phyloP scores from a whole-genome alignment of 2,797 vertebrate species.

The Melanotaenia nigrans region DNA sequence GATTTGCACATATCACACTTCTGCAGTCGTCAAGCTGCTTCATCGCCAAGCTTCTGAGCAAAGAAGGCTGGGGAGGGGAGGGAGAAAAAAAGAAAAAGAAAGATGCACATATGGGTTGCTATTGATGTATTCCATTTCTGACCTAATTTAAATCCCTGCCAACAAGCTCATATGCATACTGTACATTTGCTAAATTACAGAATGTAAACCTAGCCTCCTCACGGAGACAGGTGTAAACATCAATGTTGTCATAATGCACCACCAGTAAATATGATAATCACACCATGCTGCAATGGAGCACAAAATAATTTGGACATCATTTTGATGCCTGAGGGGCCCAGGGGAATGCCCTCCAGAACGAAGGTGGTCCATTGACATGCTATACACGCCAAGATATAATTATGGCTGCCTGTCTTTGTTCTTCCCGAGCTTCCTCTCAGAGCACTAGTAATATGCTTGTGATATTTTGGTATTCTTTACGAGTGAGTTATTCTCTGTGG shows the following conservation, averaged over 20 bases:
- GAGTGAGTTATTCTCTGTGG: conserved; percentile 79
- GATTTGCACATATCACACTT: conserved; percentile 88
- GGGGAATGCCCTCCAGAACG: conserved; percentile 81
- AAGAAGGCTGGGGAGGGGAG: conserved; percentile 73
- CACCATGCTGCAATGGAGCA: conserved; percentile 72
- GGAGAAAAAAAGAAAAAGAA: conserved; percentile 57
- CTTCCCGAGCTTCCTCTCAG: conserved; percentile 80
- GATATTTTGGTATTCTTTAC: conserved; percentile 83
- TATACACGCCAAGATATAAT: conserved; percentile 86
- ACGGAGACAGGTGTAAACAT: conserved; percentile 86
- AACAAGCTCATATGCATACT: conserved; percentile 87
- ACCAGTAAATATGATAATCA: conserved; percentile 83
- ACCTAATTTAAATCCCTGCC: conserved; percentile 89
- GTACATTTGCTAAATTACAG: conserved; percentile 87
- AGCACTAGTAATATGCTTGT: conserved; percentile 84
- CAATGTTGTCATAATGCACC: conserved; percentile 82
- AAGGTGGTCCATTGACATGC: conserved; percentile 86
- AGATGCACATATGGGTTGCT: conserved; percentile 86
- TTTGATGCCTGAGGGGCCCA: conserved; percentile 81
- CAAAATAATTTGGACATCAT: conserved; percentile 87
- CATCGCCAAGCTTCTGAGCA: conserved; percentile 84
- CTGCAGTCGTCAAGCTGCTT: conserved; percentile 85
- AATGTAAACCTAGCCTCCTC: conserved; percentile 79
- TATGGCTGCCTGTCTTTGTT: conserved; percentile 86
- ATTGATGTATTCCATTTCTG: conserved; percentile 88